Conservation (phyloP, 1,140 invertebrate genomes). For the Formica selysi region DNA sequence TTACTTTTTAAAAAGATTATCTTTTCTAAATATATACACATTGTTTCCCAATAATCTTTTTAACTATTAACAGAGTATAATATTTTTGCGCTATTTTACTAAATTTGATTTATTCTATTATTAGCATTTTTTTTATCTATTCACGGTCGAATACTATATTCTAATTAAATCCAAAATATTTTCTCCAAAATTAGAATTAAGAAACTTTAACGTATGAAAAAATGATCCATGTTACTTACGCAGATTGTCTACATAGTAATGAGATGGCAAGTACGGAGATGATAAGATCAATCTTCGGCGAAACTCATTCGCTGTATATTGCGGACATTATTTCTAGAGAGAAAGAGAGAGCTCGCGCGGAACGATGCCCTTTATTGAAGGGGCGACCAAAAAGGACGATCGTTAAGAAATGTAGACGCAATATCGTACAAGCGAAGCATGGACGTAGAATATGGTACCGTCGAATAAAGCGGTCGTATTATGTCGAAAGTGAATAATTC, state of each 20-base stretch:
- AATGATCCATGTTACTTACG: not conserved
- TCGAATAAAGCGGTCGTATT: slow-evolving; percentile 61
- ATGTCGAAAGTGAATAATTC: slow-evolving; percentile 60
- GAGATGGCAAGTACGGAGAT: not conserved
- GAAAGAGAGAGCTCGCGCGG: not conserved
- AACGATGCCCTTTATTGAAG: slow-evolving; percentile 38
- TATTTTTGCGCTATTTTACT: not conserved
- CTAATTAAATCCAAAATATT: not conserved
- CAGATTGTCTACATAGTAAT: not conserved
- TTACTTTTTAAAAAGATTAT: not conserved
- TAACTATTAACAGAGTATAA: not conserved
- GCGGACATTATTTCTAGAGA: slow-evolving; percentile 34
- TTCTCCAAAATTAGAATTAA: not conserved
- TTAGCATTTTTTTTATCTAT: not conserved
- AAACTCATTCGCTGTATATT: slow-evolving; percentile 50
- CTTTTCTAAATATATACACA: not conserved
- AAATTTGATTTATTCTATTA: not conserved
- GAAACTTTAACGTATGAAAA: too few relatives aligned
- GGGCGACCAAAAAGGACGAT: slow-evolving; percentile 32
- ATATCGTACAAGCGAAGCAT: slow-evolving; percentile 14
- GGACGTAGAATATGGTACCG: slow-evolving; percentile 49
- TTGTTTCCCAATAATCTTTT: not conserved
- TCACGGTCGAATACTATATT: not conserved
- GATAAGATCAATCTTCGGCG: slow-evolving; percentile 29
- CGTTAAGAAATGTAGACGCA: slow-evolving; percentile 41